Conservation (phyloP, 2,113 vertebrate genomes). For the Leucopsar rothschildi region DNA sequence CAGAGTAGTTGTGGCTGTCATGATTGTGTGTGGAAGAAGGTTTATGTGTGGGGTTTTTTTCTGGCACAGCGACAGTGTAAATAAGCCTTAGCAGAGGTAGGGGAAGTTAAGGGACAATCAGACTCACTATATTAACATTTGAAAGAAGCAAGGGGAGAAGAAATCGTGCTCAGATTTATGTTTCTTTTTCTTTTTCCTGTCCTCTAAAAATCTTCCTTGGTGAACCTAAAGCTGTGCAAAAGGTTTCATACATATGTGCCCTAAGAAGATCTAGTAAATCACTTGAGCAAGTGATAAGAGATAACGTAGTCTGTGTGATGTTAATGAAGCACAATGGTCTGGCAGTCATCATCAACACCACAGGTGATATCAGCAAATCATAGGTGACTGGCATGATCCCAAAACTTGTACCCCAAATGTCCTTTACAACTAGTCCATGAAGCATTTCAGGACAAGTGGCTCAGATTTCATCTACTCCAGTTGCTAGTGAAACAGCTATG, state of each 20-base stretch:
- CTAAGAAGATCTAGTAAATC: conserved; percentile 19
- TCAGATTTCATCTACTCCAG: not conserved
- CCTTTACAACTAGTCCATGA: not conserved
- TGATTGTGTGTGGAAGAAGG: not conserved
- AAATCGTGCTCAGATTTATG: not conserved
- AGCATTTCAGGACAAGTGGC: conserved; percentile 1
- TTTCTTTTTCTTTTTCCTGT: not conserved
- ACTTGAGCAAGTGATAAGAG: conserved; percentile 1
- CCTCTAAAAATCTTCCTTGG: not conserved
- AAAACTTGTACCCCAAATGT: not conserved
- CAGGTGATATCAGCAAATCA: conserved; percentile 29
- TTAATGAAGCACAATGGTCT: conserved; percentile 40
- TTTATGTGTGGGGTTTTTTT: not conserved
- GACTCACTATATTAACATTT: not conserved
- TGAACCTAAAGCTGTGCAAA: not conserved
- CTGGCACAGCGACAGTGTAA: not conserved
- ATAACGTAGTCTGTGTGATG: conserved; percentile 32
- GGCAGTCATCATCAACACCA: conserved; percentile 8
- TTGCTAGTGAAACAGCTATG: not conserved
- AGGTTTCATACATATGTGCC: not conserved
- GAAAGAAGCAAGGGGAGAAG: not conserved
- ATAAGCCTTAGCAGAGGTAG: not conserved
- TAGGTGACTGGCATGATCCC: not conserved
- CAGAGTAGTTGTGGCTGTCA: not conserved
- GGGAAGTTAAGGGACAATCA: not conserved